Evolutionary conservation across 2,888 invertebrate species (phyloP).

Genomic region (Spialia ferax): DNA sequence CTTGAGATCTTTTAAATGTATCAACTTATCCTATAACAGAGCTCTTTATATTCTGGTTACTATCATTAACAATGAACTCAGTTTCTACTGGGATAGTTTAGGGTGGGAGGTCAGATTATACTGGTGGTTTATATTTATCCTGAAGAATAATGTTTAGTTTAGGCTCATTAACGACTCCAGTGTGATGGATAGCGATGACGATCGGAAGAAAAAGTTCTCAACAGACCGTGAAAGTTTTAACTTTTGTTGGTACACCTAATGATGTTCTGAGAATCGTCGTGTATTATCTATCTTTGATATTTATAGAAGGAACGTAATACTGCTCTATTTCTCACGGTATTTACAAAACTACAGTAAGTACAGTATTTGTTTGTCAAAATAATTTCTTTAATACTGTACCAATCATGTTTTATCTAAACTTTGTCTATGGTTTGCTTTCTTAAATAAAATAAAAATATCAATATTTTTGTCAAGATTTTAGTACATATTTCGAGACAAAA

Average conservation of each 20-base stretch:
- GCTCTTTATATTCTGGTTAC: conserved; percentile 37
- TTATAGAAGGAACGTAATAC: conserved; percentile 19
- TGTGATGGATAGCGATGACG: conserved; percentile 64
- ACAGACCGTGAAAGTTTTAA: conserved; percentile 47
- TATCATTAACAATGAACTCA: conserved; percentile 49
- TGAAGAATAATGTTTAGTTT: conserved; percentile 47
- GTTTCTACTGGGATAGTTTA: background rate
- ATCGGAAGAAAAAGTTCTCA: conserved; percentile 49
- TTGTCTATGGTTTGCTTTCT: too few relatives aligned
- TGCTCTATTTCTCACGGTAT: conserved; percentile 17
- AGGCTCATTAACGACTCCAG: conserved; percentile 68
- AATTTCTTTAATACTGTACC: too few relatives aligned
- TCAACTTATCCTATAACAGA: background rate
- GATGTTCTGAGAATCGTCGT: conserved; percentile 30
- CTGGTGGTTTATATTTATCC: conserved; percentile 41
- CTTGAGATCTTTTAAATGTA: background rate
- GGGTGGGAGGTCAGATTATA: conserved; percentile 46
- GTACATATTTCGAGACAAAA: too few relatives aligned
- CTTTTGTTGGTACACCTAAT: conserved; percentile 36
- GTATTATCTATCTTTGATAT: conserved; percentile 40
- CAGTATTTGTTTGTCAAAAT: too few relatives aligned
- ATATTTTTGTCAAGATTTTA: too few relatives aligned
- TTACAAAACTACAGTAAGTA: background rate
- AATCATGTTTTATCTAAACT: too few relatives aligned
- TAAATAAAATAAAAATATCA: too few relatives aligned